Evolutionary conservation across 2,888 invertebrate species (phyloP).

Genomic region (Hypomecis punctinalis): DNA sequence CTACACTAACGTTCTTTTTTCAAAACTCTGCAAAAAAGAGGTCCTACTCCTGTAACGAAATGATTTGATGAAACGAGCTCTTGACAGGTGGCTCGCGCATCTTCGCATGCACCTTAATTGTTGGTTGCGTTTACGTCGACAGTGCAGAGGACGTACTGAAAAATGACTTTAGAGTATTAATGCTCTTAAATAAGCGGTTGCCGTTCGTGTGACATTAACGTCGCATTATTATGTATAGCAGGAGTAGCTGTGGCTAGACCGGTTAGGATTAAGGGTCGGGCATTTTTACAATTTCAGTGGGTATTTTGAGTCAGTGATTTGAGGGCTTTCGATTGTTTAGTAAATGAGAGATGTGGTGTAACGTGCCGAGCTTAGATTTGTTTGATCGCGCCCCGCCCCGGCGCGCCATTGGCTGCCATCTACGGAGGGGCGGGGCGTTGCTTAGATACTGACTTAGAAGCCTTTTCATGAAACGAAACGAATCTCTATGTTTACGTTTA

Average conservation of each 20-base stretch:
- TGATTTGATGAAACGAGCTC: slow-evolving; percentile 82
- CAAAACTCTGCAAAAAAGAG: slow-evolving; percentile 77
- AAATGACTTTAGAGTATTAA: slow-evolving; percentile 79
- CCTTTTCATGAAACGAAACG: slow-evolving; percentile 58
- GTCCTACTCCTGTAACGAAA: slow-evolving; percentile 70
- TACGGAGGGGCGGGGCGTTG: slow-evolving; percentile 77
- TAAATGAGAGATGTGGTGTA: slow-evolving; percentile 31
- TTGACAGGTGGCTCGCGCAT: slow-evolving; percentile 82
- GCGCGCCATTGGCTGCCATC: slow-evolving; percentile 72
- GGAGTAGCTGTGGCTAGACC: slow-evolving; percentile 58
- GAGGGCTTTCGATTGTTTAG: slow-evolving; percentile 37
- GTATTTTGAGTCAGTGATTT: slow-evolving; percentile 29
- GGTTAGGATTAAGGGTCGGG: slow-evolving; percentile 41
- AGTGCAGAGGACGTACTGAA: slow-evolving; percentile 72
- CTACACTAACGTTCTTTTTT: slow-evolving; percentile 76
- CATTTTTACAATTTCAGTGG: slow-evolving; percentile 22
- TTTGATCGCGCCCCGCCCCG: slow-evolving; percentile 72
- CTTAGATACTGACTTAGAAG: slow-evolving; percentile 79
- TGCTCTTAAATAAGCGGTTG: slow-evolving; percentile 79
- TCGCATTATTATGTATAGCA: slow-evolving; percentile 61
- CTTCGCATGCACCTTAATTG: slow-evolving; percentile 75
- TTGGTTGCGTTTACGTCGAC: slow-evolving; percentile 69
- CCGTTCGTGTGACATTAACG: slow-evolving; percentile 69
- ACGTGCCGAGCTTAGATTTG: slow-evolving; percentile 68
- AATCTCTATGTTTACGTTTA: slow-evolving; percentile 46